Percentiles rank a stretch among this genome's conserved stretches.
These are phyloP conservation scores for Neosalanx taihuensis DNA, from an alignment of 2,797 vertebrate genomes.

Conservation along the genomic window DNA sequence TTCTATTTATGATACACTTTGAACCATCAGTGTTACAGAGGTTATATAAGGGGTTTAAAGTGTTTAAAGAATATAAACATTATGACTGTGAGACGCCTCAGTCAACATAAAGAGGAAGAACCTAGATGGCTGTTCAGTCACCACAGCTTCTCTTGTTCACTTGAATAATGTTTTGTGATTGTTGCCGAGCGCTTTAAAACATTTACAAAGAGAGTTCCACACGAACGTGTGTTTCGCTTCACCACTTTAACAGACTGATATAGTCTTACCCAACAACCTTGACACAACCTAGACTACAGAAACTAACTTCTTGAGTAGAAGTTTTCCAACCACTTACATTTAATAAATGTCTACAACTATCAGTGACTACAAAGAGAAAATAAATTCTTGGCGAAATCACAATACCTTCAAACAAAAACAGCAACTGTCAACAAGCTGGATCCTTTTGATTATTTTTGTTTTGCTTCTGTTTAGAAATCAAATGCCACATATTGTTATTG, in stretches of 20 bases:
- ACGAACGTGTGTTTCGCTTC: neutral
- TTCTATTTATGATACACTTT: slow-evolving; percentile 39
- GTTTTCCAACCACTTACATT: neutral
- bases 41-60: slow-evolving; percentile 24
- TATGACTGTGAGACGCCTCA: neutral
- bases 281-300: neutral
- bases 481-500: too few relatives aligned
- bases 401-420: too few relatives aligned
- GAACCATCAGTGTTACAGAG: slow-evolving; percentile 13
- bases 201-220: neutral
- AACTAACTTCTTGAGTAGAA: neutral
- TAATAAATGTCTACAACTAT: neutral
- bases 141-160: neutral
- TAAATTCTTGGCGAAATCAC: too few relatives aligned
- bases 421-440: too few relatives aligned
- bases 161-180: slow-evolving; percentile 4
- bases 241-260: neutral
- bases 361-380: too few relatives aligned
- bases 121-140: neutral
- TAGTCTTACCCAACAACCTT: neutral
- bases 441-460: too few relatives aligned
- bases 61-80: neutral
- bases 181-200: neutral
- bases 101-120: neutral
- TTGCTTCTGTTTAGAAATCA: too few relatives aligned